These are phyloP conservation scores for Nephrotoma guestfalica DNA, from an alignment of 2,888 invertebrate species.

Conservation along the genomic window DNA sequence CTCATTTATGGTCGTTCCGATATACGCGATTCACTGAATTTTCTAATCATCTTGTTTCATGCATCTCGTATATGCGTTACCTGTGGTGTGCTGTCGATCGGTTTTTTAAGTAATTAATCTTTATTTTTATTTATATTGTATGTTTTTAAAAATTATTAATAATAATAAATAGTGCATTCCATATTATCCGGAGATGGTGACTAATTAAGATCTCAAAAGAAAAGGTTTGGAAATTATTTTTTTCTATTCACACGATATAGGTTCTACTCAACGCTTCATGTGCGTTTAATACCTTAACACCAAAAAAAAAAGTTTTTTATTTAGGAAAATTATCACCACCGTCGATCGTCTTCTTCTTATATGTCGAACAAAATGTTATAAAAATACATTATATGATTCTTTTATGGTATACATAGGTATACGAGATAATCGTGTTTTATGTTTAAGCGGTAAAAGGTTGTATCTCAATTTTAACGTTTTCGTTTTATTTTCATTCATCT, in stretches of 20 bases:
- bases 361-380: neutral
- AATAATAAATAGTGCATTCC: neutral
- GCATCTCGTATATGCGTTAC: neutral
- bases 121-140: neutral
- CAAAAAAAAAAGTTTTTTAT: neutral
- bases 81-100: neutral
- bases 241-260: neutral
- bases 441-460: neutral
- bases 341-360: neutral
- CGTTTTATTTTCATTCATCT: neutral
- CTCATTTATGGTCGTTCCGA: too few species aligned
- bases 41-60: neutral
- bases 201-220: neutral
- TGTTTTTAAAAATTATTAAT: neutral
- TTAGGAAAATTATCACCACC: neutral
- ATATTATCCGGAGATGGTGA: neutral
- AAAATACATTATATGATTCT: neutral
- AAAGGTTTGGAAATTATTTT: neutral
- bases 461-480: neutral
- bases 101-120: neutral
- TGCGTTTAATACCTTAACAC: neutral
- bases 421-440: conserved; percentile 2
- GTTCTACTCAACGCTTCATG: neutral
- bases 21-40: too few species aligned
- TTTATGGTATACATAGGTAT: neutral